These are phyloP conservation scores for Nebria brevicollis DNA, from an alignment of 2,888 invertebrate species.

Conservation along the genomic window DNA sequence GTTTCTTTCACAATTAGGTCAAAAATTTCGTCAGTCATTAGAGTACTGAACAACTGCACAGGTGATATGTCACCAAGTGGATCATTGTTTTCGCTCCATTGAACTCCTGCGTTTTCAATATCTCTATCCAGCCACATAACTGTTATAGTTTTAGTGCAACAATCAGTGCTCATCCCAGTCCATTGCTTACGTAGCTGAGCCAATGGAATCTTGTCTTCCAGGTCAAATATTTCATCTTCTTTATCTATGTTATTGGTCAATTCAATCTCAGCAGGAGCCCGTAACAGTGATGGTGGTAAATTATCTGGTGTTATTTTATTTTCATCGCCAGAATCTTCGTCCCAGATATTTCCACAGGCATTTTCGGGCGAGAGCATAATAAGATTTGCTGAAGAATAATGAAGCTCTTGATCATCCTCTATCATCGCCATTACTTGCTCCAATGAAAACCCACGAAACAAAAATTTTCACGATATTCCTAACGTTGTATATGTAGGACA, in stretches of 20 bases:
- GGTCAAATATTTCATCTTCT: slow-evolving; percentile 3
- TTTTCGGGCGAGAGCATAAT: slow-evolving; percentile 19
- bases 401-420: background rate
- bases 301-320: slow-evolving; percentile 13
- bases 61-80: background rate
- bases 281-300: slow-evolving; percentile 5
- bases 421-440: background rate
- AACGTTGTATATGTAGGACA: slow-evolving; percentile 23
- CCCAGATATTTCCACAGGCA: background rate
- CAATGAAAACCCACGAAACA: slow-evolving; percentile 7
- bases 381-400: background rate
- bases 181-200: slow-evolving; percentile 21
- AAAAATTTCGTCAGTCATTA: slow-evolving; percentile 3
- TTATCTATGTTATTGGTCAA: slow-evolving; percentile 6
- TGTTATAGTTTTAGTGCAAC: slow-evolving; percentile 20
- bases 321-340: slow-evolving; percentile 25
- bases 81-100: slow-evolving; percentile 11
- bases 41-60: slow-evolving; percentile 5
- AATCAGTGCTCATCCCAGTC: slow-evolving; percentile 6
- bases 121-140: slow-evolving; percentile 7
- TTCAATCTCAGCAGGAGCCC: slow-evolving; percentile 9
- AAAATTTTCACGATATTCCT: slow-evolving; percentile 10
- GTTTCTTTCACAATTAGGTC: slow-evolving; percentile 17
- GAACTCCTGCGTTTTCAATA: background rate
- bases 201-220: too few relatives aligned